These are phyloP conservation scores for Ladona fulva DNA, from an alignment of 1,140 invertebrate genomes.

Conservation along the genomic window DNA sequence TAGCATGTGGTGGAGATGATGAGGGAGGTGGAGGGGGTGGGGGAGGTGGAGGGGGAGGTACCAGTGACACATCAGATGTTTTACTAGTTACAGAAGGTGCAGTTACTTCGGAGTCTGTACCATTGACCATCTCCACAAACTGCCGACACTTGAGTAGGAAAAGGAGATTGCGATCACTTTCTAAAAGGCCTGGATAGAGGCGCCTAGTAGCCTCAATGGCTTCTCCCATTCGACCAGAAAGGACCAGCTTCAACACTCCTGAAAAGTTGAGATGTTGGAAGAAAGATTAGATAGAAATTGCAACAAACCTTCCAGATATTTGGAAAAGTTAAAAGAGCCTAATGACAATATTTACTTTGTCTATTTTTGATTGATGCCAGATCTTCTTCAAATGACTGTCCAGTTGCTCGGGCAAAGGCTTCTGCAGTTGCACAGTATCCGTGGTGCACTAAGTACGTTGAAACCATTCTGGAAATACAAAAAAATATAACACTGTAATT, in stretches of 20 bases:
- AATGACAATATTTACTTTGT: constrained; percentile 61
- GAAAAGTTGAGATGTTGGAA: constrained; percentile 27
- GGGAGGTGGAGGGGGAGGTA: background rate
- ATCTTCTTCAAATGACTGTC: constrained; percentile 86
- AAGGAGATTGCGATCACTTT: constrained; percentile 79
- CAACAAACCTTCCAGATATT: background rate
- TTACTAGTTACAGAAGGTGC: background rate
- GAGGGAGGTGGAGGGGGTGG: background rate
- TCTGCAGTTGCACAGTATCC: constrained; percentile 94
- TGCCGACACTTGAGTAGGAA: constrained; percentile 95
- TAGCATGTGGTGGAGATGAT: background rate
- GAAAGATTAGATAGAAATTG: background rate
- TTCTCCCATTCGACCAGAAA: constrained; percentile 86
- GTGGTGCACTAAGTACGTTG: constrained; percentile 94
- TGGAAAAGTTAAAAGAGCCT: too few relatives aligned
- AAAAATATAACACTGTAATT: constrained; percentile 19
- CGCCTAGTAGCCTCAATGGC: constrained; percentile 83
- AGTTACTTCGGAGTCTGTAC: constrained; percentile 48
- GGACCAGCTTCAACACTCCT: constrained; percentile 89
- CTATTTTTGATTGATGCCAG: constrained; percentile 91
- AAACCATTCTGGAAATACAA: constrained; percentile 71
- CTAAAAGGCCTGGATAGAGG: constrained; percentile 83
- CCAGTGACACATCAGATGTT: background rate
- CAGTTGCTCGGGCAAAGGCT: constrained; percentile 86
- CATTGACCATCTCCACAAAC: constrained; percentile 93